Percentiles rank a stretch among this genome's conserved stretches.
phyloP scores from a whole-genome alignment of 2,113 vertebrate genomes.

The Serilophus lunatus region DNA sequence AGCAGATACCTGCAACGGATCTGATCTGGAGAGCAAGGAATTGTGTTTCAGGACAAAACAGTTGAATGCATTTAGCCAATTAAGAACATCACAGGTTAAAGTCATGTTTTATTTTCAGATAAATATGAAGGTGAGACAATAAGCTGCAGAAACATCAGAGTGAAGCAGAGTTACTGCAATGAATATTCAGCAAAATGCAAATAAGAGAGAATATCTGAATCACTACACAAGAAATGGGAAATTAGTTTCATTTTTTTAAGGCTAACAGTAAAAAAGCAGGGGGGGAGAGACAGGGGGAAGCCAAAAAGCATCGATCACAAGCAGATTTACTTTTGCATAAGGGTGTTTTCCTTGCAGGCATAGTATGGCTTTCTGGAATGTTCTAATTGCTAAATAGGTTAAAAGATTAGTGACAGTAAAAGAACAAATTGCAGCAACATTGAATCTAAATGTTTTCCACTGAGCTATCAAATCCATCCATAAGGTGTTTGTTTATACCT shows the following conservation, averaged over 20 bases:
- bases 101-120: neutral
- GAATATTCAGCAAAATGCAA: neutral
- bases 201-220: neutral
- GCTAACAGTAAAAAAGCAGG: neutral
- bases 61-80: neutral
- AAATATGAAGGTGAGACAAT: neutral
- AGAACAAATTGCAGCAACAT: neutral
- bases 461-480: neutral
- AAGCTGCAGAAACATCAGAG: neutral
- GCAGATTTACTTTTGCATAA: neutral
- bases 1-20: neutral
- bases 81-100: neutral
- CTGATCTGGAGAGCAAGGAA: neutral
- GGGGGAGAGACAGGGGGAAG: rapidly evolving
- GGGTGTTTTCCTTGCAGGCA: neutral
- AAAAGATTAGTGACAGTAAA: neutral
- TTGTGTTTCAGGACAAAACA: neutral
- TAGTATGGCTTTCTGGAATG: neutral
- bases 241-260: neutral
- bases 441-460: neutral
- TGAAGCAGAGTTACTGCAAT: neutral
- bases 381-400: neutral
- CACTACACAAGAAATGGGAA: neutral
- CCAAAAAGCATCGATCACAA: neutral
- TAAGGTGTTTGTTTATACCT: neutral